Conservation (phyloP, 2,113 vertebrate genomes). For the Pachyramphus minor region DNA sequence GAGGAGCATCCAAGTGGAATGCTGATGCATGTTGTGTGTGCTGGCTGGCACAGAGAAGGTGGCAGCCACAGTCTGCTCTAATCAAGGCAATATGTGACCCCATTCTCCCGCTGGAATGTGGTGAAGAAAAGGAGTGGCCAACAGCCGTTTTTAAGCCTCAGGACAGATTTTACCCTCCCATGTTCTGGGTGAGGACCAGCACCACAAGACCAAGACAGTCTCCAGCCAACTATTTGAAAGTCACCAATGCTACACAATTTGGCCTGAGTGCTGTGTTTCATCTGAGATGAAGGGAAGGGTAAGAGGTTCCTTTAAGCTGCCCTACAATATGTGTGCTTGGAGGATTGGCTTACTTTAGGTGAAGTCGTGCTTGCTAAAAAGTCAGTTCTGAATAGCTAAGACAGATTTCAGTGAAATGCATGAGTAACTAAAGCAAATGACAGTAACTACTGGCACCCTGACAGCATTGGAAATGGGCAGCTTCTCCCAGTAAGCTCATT, state of each 20-base stretch:
- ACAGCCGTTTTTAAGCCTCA: background rate
- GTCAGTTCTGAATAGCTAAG: constrained; percentile 7
- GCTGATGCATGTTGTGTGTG: background rate
- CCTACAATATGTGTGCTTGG: background rate
- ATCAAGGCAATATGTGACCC: constrained; percentile 1
- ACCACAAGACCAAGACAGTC: background rate
- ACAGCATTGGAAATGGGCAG: background rate
- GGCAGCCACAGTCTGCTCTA: constrained; percentile 11
- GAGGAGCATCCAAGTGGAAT: background rate
- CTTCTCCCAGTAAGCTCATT: constrained; percentile 49
- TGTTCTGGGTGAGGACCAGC: constrained; percentile 14
- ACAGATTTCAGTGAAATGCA: constrained; percentile 40
- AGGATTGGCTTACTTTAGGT: background rate
- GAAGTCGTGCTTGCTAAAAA: background rate
- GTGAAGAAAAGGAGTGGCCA: constrained; percentile 24
- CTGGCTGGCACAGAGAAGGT: background rate
- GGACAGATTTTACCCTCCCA: constrained; percentile 36
- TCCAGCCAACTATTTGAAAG: constrained; percentile 23
- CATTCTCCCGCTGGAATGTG: constrained; percentile 12
- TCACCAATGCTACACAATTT: background rate
- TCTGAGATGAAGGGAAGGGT: background rate
- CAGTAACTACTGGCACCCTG: constrained; percentile 40
- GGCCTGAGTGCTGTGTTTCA: background rate
- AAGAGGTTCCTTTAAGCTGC: background rate
- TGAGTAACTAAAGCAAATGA: constrained; percentile 52